These are phyloP conservation scores for Pyxicephalus adspersus DNA, from an alignment of 2,113 vertebrate species.

Conservation along the genomic window DNA sequence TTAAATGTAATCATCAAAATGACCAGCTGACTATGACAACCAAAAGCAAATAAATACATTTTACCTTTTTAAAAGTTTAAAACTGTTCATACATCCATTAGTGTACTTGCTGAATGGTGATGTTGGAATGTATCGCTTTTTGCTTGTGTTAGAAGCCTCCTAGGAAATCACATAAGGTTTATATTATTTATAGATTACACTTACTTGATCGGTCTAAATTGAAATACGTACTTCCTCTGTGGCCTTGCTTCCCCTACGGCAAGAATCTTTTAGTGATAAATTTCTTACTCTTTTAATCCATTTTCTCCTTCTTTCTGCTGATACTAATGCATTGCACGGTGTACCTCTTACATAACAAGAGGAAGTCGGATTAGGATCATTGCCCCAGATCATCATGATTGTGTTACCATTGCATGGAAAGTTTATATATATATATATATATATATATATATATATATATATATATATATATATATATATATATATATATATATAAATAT, in stretches of 20 bases:
- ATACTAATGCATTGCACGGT: slow-evolving; percentile 34
- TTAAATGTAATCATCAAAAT: too few species aligned
- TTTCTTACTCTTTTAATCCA: slow-evolving; percentile 30
- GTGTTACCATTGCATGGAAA: slow-evolving; percentile 12
- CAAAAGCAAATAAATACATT: too few species aligned
- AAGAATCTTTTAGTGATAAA: slow-evolving; percentile 30
- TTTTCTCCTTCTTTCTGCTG: slow-evolving; percentile 23
- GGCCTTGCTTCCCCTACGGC: slow-evolving; percentile 21
- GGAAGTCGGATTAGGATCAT: slow-evolving; percentile 16
- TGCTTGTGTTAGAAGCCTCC: too few species aligned
- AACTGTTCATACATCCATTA: too few species aligned
- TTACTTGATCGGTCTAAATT: too few species aligned
- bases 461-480: slow-evolving; percentile 13
- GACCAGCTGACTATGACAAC: too few species aligned
- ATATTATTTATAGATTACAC: too few species aligned
- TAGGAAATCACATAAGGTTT: too few species aligned
- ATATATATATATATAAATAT: too few species aligned
- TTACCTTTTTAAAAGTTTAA: too few species aligned
- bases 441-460: neutral
- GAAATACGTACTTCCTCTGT: neutral
- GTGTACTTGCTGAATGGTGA: too few species aligned
- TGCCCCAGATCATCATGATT: slow-evolving; percentile 30
- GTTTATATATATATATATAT: neutral
- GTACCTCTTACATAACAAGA: slow-evolving; percentile 37
- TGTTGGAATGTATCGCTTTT: too few species aligned